Evolutionary conservation across 1,140 invertebrate species (phyloP), one percentile per base, ranked within the genome.

Genomic region (Colletes gigas): DNA sequence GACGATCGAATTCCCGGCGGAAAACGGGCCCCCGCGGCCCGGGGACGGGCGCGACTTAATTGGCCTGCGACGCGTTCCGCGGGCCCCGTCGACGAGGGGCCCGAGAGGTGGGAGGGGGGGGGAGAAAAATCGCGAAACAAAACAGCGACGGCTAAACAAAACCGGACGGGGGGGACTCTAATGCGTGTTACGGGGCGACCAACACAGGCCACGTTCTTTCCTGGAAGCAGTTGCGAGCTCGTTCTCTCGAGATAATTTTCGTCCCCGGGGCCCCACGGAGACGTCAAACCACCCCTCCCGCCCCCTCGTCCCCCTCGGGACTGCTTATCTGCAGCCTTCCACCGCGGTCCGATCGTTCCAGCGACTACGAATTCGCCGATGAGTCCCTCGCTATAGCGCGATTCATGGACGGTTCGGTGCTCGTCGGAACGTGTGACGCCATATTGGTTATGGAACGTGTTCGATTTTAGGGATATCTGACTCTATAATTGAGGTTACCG

Each of bases 191-290:
- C 75, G 72, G 19, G 62, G 30, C 59, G 59, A 62, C 76, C 81
- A 74, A 70, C 75, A 78, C 82, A 70, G 41, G 81, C 81, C 76
- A 71, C 83, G 84, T 72, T 78, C 87, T 89, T 89, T 90, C 89
- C 83, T 89, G 88, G 88, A 89, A 90, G 88, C 86, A 85, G 86
- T 88, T 89, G 81, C 73, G 67, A 71, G 81, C 77, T 86, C 86
- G 87, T 89, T 84, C 81, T 78, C 75, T 2, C 71, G 72, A 86
- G 88, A 89, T 89, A 90, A 90, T 89, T 89, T 90, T 85, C 60
- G 87, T 86, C 78, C 78, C 83, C 68, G 81, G 74, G 54, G 59
- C 77, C 7, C 50, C 50, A 9, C 69, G 54, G 7, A 57, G 6
- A 59, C 54, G 21, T 8, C 8, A n/a, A 14, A 6, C 68, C 9